Conservation (phyloP, 2,888 invertebrate species). For the Apocheima hispidaria region DNA sequence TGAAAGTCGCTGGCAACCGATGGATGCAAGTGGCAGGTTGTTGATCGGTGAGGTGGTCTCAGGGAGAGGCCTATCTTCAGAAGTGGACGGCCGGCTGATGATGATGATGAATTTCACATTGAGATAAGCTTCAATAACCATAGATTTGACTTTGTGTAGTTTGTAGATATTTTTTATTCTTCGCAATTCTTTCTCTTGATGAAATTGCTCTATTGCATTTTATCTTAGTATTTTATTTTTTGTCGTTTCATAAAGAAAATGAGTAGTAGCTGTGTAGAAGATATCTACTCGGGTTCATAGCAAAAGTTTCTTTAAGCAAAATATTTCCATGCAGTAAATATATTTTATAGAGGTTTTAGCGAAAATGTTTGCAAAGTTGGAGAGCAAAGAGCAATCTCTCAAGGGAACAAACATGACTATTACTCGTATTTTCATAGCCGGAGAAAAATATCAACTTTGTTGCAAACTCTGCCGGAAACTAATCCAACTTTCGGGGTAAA, state of each 20-base stretch:
- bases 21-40: too few relatives aligned
- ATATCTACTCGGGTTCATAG: slow-evolving; percentile 30
- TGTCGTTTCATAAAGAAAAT: slow-evolving; percentile 18
- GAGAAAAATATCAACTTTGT: slow-evolving; percentile 65
- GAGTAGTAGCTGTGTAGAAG: slow-evolving; percentile 9
- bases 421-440: slow-evolving; percentile 54
- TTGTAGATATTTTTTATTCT: slow-evolving; percentile 8
- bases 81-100: too few relatives aligned
- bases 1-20: too few relatives aligned
- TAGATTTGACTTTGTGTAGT: background rate
- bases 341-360: slow-evolving; percentile 57
- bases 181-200: slow-evolving; percentile 18
- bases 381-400: slow-evolving; percentile 63
- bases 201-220: slow-evolving; percentile 26
- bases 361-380: slow-evolving; percentile 58
- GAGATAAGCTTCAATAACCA: background rate
- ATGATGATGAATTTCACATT: too few relatives aligned
- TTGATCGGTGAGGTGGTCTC: too few relatives aligned
- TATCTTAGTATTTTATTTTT: slow-evolving; percentile 23
- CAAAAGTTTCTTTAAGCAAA: slow-evolving; percentile 37
- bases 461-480: slow-evolving; percentile 43
- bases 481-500: slow-evolving; percentile 35
- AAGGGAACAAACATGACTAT: slow-evolving; percentile 68
- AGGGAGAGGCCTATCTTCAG: too few relatives aligned
- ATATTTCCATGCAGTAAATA: slow-evolving; percentile 40